These are phyloP conservation scores for Drosophila kambysellisi DNA, from an alignment of 2,888 invertebrate genomes.

Conservation along the genomic window DNA sequence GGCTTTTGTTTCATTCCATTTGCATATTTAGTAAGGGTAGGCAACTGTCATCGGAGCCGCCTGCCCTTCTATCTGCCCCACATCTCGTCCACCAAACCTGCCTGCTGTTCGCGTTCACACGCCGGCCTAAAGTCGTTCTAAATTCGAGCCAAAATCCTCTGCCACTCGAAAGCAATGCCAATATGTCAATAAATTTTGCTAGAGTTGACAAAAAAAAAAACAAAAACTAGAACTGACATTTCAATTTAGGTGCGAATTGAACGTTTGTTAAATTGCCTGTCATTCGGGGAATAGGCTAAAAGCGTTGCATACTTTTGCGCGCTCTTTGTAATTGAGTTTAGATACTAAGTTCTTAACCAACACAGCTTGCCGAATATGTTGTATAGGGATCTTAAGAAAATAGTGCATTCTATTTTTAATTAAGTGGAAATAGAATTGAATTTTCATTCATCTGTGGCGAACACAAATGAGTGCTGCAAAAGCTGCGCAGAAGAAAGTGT, in stretches of 20 bases:
- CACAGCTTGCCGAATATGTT: not conserved
- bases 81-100: slow-evolving; percentile 2
- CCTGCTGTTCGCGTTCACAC: slow-evolving; percentile 66
- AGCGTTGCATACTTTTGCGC: slow-evolving; percentile 43
- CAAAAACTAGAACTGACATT: slow-evolving; percentile 61
- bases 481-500: not conserved
- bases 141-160: slow-evolving; percentile 40
- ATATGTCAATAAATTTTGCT: slow-evolving; percentile 70
- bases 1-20: slow-evolving; percentile 67
- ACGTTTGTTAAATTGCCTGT: slow-evolving; percentile 47
- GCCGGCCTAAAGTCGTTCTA: slow-evolving; percentile 45
- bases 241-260: slow-evolving; percentile 64
- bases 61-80: not conserved
- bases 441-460: not conserved
- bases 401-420: not conserved
- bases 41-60: slow-evolving; percentile 17
- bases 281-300: slow-evolving; percentile 24
- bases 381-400: not conserved
- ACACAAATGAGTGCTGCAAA: not conserved
- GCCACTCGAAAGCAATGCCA: slow-evolving; percentile 52
- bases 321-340: slow-evolving; percentile 8
- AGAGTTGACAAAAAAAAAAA: not conserved
- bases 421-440: not conserved
- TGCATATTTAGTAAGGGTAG: slow-evolving; percentile 60
- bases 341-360: not conserved